Conservation (phyloP, 1,140 invertebrate genomes). For the Latrodectus geometricus region DNA sequence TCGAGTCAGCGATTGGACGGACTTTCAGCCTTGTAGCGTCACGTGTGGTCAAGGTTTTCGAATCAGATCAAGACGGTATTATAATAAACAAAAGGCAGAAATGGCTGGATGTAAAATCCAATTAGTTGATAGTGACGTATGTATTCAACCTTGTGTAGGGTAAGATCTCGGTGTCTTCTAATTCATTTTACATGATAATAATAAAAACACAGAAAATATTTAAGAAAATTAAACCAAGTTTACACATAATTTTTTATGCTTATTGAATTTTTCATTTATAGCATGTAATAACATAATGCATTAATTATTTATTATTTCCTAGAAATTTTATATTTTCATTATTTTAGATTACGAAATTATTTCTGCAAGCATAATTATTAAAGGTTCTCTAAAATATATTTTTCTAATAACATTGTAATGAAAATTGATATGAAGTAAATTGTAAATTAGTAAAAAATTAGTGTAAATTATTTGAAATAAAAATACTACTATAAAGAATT, state of each 20-base stretch:
- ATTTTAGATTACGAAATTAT: no score
- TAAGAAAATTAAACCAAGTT: no score
- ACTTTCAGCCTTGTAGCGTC: conserved; percentile 72
- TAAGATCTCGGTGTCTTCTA: neutral
- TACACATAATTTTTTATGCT: neutral
- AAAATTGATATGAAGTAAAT: no score
- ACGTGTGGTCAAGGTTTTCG: conserved; percentile 73
- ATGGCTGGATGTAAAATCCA: conserved; percentile 58
- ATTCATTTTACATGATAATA: neutral
- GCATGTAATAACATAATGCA: neutral
- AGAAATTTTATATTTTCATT: no score
- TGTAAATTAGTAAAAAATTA: no score
- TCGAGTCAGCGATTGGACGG: conserved; percentile 72
- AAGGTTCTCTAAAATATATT: no score
- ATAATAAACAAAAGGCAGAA: conserved; percentile 60
- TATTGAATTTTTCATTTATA: neutral
- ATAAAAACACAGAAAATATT: neutral
- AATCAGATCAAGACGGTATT: conserved; percentile 68
- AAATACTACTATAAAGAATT: no score
- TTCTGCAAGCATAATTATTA: no score
- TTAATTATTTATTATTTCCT: no score
- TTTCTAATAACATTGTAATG: no score
- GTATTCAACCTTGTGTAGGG: conserved; percentile 63
- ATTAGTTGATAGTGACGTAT: conserved; percentile 63
- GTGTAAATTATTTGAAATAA: no score